These are phyloP conservation scores for Drosophila falleni DNA, from an alignment of 2,888 invertebrate species.

Conservation along the genomic window DNA sequence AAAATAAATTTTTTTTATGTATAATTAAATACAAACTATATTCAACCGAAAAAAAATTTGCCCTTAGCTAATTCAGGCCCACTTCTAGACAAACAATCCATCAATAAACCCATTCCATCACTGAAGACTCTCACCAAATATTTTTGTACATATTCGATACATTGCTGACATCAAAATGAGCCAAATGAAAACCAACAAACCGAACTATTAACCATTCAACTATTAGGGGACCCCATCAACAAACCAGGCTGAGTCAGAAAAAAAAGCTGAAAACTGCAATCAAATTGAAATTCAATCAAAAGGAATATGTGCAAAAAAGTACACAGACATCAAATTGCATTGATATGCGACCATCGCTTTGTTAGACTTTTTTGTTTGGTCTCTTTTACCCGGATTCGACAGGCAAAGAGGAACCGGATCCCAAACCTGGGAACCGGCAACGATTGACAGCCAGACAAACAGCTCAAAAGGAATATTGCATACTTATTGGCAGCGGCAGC, in stretches of 20 bases:
- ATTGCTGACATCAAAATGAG: constrained; percentile 49
- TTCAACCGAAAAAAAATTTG: background rate
- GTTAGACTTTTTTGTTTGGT: constrained; percentile 72
- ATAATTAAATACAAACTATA: constrained; percentile 30
- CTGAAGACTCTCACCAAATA: constrained; percentile 10
- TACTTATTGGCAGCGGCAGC: constrained; percentile 76
- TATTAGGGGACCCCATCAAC: constrained; percentile 31
- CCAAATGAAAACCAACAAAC: constrained; percentile 53
- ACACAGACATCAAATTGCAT: constrained; percentile 73
- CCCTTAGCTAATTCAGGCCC: constrained; percentile 19
- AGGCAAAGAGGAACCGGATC: constrained; percentile 4
- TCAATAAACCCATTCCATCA: constrained; percentile 12
- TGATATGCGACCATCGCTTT: constrained; percentile 71
- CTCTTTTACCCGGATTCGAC: constrained; percentile 34
- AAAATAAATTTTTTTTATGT: constrained; percentile 5
- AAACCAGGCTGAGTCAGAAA: constrained; percentile 14
- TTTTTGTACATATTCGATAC: constrained; percentile 8
- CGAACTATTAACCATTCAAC: constrained; percentile 52
- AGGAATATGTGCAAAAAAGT: constrained; percentile 56
- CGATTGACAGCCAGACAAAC: constrained; percentile 67
- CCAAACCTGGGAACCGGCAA: constrained; percentile 29
- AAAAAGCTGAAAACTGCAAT: constrained; percentile 55
- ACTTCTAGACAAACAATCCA: constrained; percentile 6
- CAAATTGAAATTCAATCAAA: constrained; percentile 77
- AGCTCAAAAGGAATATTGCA: constrained; percentile 73